Evolutionary conservation across 1,140 invertebrate genomes (phyloP).

Genomic region (Drosophila obscura): DNA sequence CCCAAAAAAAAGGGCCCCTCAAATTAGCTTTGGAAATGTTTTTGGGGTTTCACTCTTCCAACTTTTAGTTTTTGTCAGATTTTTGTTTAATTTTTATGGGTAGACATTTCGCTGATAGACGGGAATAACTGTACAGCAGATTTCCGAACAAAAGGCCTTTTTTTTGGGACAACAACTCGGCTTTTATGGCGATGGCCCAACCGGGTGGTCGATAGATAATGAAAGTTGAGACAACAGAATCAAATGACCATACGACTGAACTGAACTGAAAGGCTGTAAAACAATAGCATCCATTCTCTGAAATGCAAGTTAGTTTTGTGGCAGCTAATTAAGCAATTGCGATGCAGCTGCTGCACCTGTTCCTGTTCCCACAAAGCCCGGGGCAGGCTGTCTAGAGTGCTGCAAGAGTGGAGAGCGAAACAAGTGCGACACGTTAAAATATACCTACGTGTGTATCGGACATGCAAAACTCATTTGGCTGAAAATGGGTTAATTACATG

Average conservation of each 20-base stretch:
- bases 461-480: constrained; percentile 53
- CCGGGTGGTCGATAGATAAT: constrained; percentile 13
- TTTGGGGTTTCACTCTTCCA: constrained; percentile 10
- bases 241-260: too few relatives aligned
- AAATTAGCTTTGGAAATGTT: constrained; percentile 59
- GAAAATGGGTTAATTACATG: constrained; percentile 68
- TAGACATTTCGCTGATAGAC: constrained; percentile 34
- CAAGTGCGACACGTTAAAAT: too few relatives aligned
- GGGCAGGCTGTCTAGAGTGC: neutral
- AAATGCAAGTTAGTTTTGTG: too few relatives aligned
- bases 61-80: constrained; percentile 26
- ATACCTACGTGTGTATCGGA: too few relatives aligned
- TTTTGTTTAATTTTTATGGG: constrained; percentile 70
- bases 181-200: neutral
- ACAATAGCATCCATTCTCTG: too few relatives aligned
- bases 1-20: constrained; percentile 22
- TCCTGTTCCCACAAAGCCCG: too few relatives aligned
- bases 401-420: neutral
- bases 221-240: neutral
- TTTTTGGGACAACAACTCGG: neutral
- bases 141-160: constrained; percentile 38
- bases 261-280: neutral
- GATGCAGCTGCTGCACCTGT: constrained; percentile 8
- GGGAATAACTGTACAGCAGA: constrained; percentile 16
- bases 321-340: too few relatives aligned